Evolutionary conservation across 2,888 invertebrate species (phyloP), one percentile per base, ranked within the genome.

Genomic region (Heliconius aoede): DNA sequence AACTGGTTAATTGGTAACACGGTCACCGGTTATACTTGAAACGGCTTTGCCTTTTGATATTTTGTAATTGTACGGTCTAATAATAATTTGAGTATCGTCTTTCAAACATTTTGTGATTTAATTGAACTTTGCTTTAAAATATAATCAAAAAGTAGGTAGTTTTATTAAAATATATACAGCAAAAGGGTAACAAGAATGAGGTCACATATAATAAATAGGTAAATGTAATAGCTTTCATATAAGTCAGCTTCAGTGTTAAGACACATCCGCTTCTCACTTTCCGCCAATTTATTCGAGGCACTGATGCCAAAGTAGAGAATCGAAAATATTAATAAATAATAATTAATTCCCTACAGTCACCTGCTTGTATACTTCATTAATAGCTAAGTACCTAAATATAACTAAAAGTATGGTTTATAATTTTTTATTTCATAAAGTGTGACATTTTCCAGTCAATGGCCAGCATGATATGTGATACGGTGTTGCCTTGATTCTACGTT

Each of bases 1-100:
- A 69, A 69, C 69, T 32, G 69, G 55, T 69, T 69, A 69, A 69
- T 69, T 76, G 62, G 51, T 55, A 58, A 64, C 60, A 46, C 46
- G 62, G 69, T 69, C 69, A n/a, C 51, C 51, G 55, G 32, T 30
- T 55, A 13, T 55, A 55, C 30, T 69, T 30, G 69, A 69, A 55
- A 55, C n/a, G 30, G 55, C 55, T 55, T 55, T 55, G 24, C 8
- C 69, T 55, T 46, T 55, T 69, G 69, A 24, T 69, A 55, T 69
- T 69, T 32, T 32, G 30, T 55, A 69, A 69, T 51, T 3, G 46
- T 51, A 68, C 46, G 55, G 69, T 69, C 51, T 69, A 69, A 69
- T 69, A n/a, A 69, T 30, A 15, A n/a, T 55, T 28, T n/a, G 55
- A 55, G 69, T 69, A 55, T 32, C 69, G 30, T 32, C 30, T 69